Base-by-base conservation (phyloP, 2,113 vertebrate genomes). In the Suricata suricatta region DNA sequence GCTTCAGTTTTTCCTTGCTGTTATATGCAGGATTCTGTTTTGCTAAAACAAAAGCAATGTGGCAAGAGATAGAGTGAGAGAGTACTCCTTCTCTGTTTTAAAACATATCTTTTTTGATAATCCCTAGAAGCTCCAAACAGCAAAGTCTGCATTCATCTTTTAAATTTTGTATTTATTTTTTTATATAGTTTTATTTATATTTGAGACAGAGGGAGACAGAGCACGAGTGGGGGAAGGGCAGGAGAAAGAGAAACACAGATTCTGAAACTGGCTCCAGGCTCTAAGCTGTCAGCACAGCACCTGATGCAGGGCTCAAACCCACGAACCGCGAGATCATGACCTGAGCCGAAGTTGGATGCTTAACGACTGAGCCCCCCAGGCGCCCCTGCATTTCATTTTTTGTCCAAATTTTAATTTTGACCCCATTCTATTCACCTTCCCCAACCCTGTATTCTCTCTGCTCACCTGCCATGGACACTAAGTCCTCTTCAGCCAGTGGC, bases 391-490 rank as follows among this genome's bases (percentile, higher is more conserved):
- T 54, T 94, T 81, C 29, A 19, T 47, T n/a, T 74, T 41, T 74
- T 90, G 13, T 52, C 72, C 35, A 35, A 29, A 72, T 44, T 44
- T 74, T 44, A 21, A 88, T 76, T 88, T 76, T 50, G 50, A 52
- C 35, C 54, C 35, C 11, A 38, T 41, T 71, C 68, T 52, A 38
- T 35, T 89, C 13, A 9, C 17, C 50, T 35, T 27, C 50, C 25
- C 50, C 35, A n/a, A 9, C 16, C 63, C 93, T 54, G 81, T 12
- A 8, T 8, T 57, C 15, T 35, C 15, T 25, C 52, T 16, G 29
- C 5, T 0, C 11, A 3, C 16, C 50, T 54, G 2, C 6, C 11
- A 23, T 2, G 16, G 35, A 7, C 71, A 47, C 23, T 23, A 8
- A 7, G 31, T 44, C 52, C 12, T 63, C n/a, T 21, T 41, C 35